phyloP scores from a whole-genome alignment of 2,888 invertebrate genomes.

The Allolobophora icterica region DNA sequence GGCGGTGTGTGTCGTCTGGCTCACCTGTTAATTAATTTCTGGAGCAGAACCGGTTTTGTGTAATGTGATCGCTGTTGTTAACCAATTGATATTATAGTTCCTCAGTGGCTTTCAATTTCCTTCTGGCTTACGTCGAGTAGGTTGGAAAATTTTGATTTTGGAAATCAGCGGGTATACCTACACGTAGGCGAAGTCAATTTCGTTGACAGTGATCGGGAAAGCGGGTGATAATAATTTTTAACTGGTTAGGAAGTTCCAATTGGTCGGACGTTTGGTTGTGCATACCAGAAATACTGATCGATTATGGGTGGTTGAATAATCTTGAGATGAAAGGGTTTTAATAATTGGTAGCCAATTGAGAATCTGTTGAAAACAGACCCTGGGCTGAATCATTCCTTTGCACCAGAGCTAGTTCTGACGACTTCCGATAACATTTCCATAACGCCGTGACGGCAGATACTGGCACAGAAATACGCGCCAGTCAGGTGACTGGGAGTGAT shows the following conservation, averaged over 20 bases:
- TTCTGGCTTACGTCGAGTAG: not conserved
- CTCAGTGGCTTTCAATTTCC: not conserved
- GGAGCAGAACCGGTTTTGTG: not conserved
- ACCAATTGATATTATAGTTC: not conserved
- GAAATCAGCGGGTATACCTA: not conserved
- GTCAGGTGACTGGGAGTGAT: not conserved
- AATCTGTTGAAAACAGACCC: not conserved
- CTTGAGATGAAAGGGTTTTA: not conserved
- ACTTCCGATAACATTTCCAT: not conserved
- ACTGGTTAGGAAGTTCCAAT: not conserved
- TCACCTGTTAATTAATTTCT: conserved; percentile 17
- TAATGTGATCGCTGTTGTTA: not conserved
- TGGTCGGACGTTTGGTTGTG: not conserved
- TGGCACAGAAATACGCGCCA: not conserved
- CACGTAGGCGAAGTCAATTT: not conserved
- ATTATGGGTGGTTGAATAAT: not conserved
- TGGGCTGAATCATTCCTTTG: not conserved
- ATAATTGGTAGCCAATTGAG: not conserved
- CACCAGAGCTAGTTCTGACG: not conserved
- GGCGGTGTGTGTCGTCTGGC: not conserved
- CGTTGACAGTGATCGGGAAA: not conserved
- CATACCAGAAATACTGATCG: not conserved
- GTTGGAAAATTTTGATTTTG: not conserved
- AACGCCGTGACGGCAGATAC: not conserved
- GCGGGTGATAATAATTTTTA: not conserved